A percentile compares a stretch with the other conserved stretches of the same genome.
Evolutionary conservation across 2,888 invertebrate genomes (phyloP).

Genomic region (Plusia festucae): DNA sequence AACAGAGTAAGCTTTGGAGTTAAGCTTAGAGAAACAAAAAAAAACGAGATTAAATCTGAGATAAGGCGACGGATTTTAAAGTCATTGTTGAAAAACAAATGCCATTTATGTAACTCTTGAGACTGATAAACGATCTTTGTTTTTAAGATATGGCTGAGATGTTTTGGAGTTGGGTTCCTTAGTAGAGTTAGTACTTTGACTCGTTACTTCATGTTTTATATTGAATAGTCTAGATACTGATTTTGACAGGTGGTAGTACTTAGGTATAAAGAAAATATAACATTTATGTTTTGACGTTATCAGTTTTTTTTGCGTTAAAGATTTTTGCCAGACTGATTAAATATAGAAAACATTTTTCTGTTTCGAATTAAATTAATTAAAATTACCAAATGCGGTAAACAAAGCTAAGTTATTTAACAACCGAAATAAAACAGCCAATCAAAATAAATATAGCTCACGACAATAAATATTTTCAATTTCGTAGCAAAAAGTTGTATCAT

Average conservation of each 20-base stretch:
- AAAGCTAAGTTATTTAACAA: neutral
- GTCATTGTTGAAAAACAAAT: slow-evolving; percentile 62
- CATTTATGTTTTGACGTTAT: neutral
- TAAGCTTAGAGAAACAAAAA: slow-evolving; percentile 70
- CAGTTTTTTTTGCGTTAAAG: too few relatives aligned
- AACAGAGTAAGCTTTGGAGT: slow-evolving; percentile 57
- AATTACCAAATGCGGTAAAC: too few relatives aligned
- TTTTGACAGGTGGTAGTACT: too few relatives aligned
- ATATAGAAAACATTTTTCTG: too few relatives aligned
- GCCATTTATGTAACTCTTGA: slow-evolving; percentile 59
- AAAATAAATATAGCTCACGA: neutral
- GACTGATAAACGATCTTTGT: slow-evolving; percentile 57
- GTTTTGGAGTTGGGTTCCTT: slow-evolving; percentile 24
- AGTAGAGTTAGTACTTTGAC: neutral
- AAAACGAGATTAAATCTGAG: slow-evolving; percentile 69
- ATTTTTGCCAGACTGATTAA: too few relatives aligned
- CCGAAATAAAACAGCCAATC: neutral
- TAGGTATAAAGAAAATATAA: neutral
- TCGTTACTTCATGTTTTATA: neutral
- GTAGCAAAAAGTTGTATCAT: neutral
- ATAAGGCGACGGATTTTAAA: slow-evolving; percentile 62
- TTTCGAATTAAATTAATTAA: too few relatives aligned
- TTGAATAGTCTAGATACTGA: neutral
- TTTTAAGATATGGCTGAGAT: slow-evolving; percentile 47
- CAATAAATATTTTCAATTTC: neutral